phyloP scores from a whole-genome alignment of 2,888 invertebrate genomes.

The Rhogogaster chlorosoma region DNA sequence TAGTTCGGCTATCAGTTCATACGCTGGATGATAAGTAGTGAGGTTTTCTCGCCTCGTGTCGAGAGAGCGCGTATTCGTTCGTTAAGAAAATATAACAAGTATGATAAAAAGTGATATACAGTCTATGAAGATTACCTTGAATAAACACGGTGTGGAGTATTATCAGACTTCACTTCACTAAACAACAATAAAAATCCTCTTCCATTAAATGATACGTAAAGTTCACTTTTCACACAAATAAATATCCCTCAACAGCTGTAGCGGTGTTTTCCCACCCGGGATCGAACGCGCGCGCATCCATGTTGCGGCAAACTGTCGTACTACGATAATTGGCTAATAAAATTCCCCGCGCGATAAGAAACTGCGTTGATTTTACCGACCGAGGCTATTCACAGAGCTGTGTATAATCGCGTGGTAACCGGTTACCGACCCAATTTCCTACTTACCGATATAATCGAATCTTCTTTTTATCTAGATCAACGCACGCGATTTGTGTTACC shows the following conservation, averaged over 20 bases:
- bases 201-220: neutral
- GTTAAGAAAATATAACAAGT: neutral
- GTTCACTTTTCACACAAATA: neutral
- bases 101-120: neutral
- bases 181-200: neutral
- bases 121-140: neutral
- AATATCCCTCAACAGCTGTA: slow-evolving; percentile 23
- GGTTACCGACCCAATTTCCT: neutral
- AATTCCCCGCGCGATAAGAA: neutral
- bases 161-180: neutral
- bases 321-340: neutral
- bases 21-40: neutral
- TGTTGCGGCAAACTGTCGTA: neutral
- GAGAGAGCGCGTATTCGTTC: neutral
- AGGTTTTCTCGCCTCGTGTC: neutral
- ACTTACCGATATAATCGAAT: neutral
- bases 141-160: neutral
- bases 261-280: slow-evolving; percentile 23
- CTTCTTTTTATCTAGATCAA: neutral
- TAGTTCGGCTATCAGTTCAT: neutral
- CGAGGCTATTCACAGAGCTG: neutral
- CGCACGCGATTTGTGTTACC: neutral
- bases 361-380: neutral
- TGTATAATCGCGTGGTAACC: neutral
- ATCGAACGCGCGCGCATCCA: slow-evolving; percentile 15